Evolutionary conservation across 2,888 invertebrate genomes (phyloP).

Genomic region (Ariolimax columbianus): DNA sequence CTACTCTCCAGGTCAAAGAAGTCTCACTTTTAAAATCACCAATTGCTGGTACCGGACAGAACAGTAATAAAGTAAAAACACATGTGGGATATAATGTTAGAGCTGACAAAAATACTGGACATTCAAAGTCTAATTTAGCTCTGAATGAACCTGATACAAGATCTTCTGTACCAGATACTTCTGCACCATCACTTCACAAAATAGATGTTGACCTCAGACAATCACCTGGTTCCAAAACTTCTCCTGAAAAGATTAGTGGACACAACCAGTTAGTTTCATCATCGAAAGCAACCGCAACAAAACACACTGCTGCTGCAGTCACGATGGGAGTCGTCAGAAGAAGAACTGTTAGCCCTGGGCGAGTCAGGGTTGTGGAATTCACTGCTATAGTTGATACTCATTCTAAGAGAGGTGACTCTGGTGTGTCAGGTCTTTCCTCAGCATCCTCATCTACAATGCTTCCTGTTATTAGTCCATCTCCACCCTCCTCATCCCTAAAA

Average conservation of each 20-base stretch:
- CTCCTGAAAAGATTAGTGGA: not conserved
- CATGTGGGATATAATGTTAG: not conserved
- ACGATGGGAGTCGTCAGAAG: constrained; percentile 9
- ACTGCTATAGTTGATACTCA: constrained; percentile 34
- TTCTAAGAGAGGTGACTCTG: constrained; percentile 7
- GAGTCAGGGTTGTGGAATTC: constrained; percentile 40
- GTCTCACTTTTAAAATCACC: not conserved
- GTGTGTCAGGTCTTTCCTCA: not conserved
- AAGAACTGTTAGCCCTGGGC: constrained; percentile 43
- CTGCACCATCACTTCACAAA: not conserved
- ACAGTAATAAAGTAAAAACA: not conserved
- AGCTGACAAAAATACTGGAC: not conserved
- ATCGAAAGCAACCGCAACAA: not conserved
- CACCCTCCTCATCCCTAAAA: not conserved
- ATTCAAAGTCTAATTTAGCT: not conserved
- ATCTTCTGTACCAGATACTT: no score
- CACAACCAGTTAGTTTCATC: not conserved
- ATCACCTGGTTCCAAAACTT: not conserved
- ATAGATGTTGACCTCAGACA: not conserved
- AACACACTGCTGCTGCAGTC: not conserved
- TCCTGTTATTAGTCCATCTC: constrained; percentile 1
- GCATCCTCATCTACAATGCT: not conserved
- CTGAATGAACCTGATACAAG: not conserved
- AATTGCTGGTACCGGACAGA: not conserved
- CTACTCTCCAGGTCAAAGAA: not conserved